Evolutionary conservation across 2,888 invertebrate species (phyloP), one percentile per base, ranked within the genome.

Genomic region (Ectemnius lituratus): DNA sequence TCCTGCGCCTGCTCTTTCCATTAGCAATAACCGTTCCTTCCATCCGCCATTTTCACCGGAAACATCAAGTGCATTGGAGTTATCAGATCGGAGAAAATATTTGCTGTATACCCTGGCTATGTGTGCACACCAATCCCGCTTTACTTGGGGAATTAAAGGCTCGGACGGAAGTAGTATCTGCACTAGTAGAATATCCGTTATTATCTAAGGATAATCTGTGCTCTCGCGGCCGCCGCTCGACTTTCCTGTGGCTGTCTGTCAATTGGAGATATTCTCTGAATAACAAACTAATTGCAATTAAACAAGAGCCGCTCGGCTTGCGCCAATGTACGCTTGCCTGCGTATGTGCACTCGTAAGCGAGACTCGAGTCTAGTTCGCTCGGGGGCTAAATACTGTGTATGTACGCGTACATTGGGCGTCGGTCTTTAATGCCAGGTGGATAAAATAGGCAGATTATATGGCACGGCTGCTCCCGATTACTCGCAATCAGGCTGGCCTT

Each of bases 11-110:
- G 3, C 52, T 52, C 5, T 1, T 16, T 52, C 52, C 16, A 16
- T 16, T 49, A 5, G 67, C 28, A 67, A 60, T 72, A 60, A 67
- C 46, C 61, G 56, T 76, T 72, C 73, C 61, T 70, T 27, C 52
- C 64, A 58, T 46, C 20, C 62, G 66, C 14, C 11, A 69, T 79
- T 80, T 81, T 81, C 78, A 76, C 79, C 81, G 81, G 81, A 76
- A 81, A 76, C 70, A 73, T 81, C 58, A 72, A 75, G 56, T 58
- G 65, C n/a, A 57, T 16, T 14, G 47, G 16, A 61, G 23, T 45
- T 75, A 75, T 74, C 75, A 63, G 63, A 73, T 75, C 62, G 57
- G 14, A 46, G 23, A 23, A 62, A 62, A 45, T 69, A 69, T 56
- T 63, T 61, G 20, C 23, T 37, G 52, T 52, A 13, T 52, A 5